These are phyloP conservation scores for Stictocephala bisonia DNA, from an alignment of 2,888 invertebrate species.

Conservation along the genomic window DNA sequence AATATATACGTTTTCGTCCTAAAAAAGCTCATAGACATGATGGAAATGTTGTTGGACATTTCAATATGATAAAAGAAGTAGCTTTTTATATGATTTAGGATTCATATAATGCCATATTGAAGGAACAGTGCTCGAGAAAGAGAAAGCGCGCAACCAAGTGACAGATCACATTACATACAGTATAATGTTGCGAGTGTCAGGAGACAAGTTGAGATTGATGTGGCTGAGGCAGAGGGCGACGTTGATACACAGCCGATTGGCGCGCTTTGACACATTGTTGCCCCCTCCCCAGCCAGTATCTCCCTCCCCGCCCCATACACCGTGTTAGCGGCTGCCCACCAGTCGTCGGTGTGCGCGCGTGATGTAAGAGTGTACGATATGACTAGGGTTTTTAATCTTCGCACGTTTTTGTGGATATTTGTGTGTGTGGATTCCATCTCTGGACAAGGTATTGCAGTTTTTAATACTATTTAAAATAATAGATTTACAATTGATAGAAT, in stretches of 20 bases:
- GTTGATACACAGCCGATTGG: conserved; percentile 32
- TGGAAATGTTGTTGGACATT: too few relatives aligned
- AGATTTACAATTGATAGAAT: too few relatives aligned
- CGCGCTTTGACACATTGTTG: conserved; percentile 23
- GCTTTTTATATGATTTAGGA: too few relatives aligned
- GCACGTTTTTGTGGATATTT: conserved; percentile 41
- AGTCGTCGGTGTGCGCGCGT: conserved; percentile 13
- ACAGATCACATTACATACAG: neutral
- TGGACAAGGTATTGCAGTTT: conserved; percentile 12
- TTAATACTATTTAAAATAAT: neutral
- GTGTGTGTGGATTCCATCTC: conserved; percentile 34
- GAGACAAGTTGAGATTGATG: conserved; percentile 10
- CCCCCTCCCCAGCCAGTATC: conserved; percentile 19
- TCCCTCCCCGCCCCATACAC: neutral
- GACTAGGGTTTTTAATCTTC: conserved; percentile 28
- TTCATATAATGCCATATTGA: too few relatives aligned
- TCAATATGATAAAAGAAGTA: too few relatives aligned
- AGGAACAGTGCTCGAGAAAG: too few relatives aligned
- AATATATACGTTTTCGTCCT: too few relatives aligned
- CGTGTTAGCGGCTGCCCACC: neutral
- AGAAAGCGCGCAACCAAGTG: too few relatives aligned
- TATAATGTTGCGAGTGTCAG: neutral
- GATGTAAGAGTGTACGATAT: neutral
- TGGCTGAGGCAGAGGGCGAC: neutral
- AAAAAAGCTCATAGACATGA: too few relatives aligned